Evolutionary conservation across 2,888 invertebrate genomes (phyloP), one percentile per base, ranked within the genome.

Genomic region (Thumatha senex): DNA sequence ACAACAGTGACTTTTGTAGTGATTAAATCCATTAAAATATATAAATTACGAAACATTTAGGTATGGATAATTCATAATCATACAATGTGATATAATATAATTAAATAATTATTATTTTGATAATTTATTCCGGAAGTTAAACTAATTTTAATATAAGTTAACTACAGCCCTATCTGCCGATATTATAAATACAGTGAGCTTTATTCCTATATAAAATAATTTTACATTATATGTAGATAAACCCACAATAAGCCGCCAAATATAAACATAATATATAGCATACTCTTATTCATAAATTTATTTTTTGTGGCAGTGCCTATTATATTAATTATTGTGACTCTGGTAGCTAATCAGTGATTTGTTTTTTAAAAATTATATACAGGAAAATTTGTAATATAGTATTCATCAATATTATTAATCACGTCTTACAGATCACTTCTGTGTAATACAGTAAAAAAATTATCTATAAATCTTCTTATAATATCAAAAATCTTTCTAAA

Each of bases 271-370:
- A 35, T 46, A 35, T 36, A 38, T 18, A 40, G 30, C 18, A 38
- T 24, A 24, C 18, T 24, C 2, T 36, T 24, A 18, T 33, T 45
- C 51, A 46, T 43, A 55, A 9, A 30, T 30, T 38, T 38, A 38
- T 29, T 38, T 45, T 8, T 14, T 48, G 56, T 76, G 83, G 81
- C 82, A 83, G 84, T 83, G 76, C 78, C 78, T 74, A 70, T 73
- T 72, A 54, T 15, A 48, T 63, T 58, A 47, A 57, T 63, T 54
- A 53, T 43, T 50, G 45, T 46, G 39, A 51, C 39, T 51, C 54
- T 44, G 39, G 48, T 45, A 61, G 40, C 44, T 52, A 40, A 30
- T 52, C 53, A 40, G 46, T 39, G 38, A 47, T 41, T 47, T 44
- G 35, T 44, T 45, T 56, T 51, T 55, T 48, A 65, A 42, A 52